A percentile compares a stretch with the other conserved stretches of the same genome.
Evolutionary conservation across 2,888 invertebrate species (phyloP).

Genomic region (Ceraclea dissimilis): DNA sequence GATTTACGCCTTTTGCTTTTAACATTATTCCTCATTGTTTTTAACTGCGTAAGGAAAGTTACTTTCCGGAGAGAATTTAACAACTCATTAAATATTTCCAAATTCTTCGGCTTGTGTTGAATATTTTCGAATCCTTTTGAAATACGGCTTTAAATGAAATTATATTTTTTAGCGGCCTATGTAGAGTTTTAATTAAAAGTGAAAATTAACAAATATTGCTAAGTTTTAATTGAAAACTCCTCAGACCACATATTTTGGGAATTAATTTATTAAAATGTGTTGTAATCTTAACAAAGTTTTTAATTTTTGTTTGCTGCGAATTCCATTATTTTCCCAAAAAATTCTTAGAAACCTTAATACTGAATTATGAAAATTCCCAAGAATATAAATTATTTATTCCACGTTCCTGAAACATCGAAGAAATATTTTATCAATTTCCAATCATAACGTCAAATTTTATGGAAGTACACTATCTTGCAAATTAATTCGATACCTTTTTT

Average conservation of each 20-base stretch:
- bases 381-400: not conserved
- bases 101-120: constrained; percentile 13
- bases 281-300: constrained; percentile 10
- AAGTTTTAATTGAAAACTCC: constrained; percentile 18
- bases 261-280: constrained; percentile 14
- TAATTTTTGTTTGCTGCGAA: constrained; percentile 1
- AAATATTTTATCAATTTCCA: not conserved
- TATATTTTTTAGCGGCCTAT: constrained; percentile 12
- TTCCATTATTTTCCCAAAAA: not conserved
- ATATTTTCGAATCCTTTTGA: constrained; percentile 16
- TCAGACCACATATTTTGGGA: constrained; percentile 13
- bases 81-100: constrained; percentile 19
- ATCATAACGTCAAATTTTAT: too few species aligned
- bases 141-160: constrained; percentile 9
- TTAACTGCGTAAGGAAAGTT: constrained; percentile 15
- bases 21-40: constrained; percentile 17
- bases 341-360: not conserved
- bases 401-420: not conserved
- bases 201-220: constrained; percentile 17
- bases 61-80: constrained; percentile 17
- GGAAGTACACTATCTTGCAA: too few species aligned
- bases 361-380: not conserved
- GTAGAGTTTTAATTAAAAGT: constrained; percentile 17
- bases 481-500: too few species aligned
- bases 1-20: constrained; percentile 17